phyloP scores from a whole-genome alignment of 2,113 vertebrate genomes.

The Trematocara nigrifrons region DNA sequence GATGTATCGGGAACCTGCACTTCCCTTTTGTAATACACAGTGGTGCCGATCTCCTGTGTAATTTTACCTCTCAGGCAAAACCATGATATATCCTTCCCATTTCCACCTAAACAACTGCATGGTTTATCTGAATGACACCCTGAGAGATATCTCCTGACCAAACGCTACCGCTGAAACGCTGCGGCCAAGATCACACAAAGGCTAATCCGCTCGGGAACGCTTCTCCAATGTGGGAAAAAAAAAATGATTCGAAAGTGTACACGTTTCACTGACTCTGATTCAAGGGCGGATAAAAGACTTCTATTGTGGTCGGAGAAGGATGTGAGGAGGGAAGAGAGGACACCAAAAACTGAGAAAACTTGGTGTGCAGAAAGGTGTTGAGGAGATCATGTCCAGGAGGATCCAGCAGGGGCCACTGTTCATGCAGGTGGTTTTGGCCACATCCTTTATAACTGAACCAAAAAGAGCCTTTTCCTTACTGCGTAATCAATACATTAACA shows the following conservation, averaged over 20 bases:
- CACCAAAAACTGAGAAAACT: neutral
- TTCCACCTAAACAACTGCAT: constrained; percentile 42
- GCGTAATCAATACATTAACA: neutral
- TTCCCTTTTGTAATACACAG: constrained; percentile 40
- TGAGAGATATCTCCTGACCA: constrained; percentile 46
- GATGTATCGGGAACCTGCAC: constrained; percentile 24
- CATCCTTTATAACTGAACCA: neutral
- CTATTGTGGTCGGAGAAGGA: constrained; percentile 28
- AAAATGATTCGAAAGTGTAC: constrained; percentile 46
- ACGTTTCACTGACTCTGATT: constrained; percentile 24
- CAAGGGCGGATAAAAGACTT: neutral
- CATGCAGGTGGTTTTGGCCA: constrained; percentile 9
- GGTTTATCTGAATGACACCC: constrained; percentile 48
- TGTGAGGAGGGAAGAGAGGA: constrained; percentile 12
- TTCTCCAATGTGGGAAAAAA: neutral
- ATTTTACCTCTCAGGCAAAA: constrained; percentile 46
- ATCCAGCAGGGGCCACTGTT: constrained; percentile 71
- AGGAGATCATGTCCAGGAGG: constrained; percentile 2
- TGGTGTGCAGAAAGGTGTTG: constrained; percentile 3
- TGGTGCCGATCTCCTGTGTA: constrained; percentile 43
- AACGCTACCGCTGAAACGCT: constrained; percentile 25
- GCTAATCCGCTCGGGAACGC: neutral
- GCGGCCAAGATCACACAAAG: constrained; percentile 7
- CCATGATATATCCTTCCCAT: constrained; percentile 41
- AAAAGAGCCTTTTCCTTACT: neutral